These are phyloP conservation scores for Rhabdophis nuchalis DNA, from an alignment of 2,797 vertebrate genomes.

Conservation along the genomic window DNA sequence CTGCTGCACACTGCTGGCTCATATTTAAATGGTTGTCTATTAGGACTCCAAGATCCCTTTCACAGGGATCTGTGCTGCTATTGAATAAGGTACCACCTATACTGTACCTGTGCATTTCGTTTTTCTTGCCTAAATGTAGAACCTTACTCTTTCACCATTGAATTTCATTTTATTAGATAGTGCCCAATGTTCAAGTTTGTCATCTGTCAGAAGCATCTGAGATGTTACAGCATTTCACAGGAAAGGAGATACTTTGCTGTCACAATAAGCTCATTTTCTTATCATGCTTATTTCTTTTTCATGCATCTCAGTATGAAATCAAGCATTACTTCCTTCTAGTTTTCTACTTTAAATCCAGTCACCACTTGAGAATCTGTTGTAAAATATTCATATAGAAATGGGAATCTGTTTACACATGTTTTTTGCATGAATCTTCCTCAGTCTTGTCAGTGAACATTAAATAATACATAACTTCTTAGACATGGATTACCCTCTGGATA, in stretches of 20 bases:
- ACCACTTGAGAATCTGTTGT: too few relatives aligned
- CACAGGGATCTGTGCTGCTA: too few relatives aligned
- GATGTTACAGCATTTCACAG: neutral
- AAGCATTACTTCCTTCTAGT: neutral
- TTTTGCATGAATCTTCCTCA: neutral
- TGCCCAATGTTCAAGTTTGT: too few relatives aligned
- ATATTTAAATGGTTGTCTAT: too few relatives aligned
- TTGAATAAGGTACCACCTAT: too few relatives aligned
- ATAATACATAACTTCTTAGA: neutral
- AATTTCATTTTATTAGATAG: too few relatives aligned
- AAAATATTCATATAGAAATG: neutral
- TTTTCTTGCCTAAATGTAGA: too few relatives aligned
- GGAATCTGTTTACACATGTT: neutral
- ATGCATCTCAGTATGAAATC: neutral
- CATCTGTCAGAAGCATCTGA: neutral
- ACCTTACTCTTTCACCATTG: too few relatives aligned
- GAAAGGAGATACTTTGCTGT: neutral
- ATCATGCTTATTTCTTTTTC: neutral
- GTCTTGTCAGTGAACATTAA: neutral
- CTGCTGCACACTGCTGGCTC: too few relatives aligned
- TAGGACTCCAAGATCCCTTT: too few relatives aligned
- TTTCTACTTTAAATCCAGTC: neutral
- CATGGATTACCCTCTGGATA: neutral
- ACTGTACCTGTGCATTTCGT: too few relatives aligned
- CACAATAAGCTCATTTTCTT: constrained; percentile 5